A percentile compares a stretch with the other conserved stretches of the same genome.
phyloP scores from a whole-genome alignment of 2,888 invertebrate species.

The Cheilosia scutellata region DNA sequence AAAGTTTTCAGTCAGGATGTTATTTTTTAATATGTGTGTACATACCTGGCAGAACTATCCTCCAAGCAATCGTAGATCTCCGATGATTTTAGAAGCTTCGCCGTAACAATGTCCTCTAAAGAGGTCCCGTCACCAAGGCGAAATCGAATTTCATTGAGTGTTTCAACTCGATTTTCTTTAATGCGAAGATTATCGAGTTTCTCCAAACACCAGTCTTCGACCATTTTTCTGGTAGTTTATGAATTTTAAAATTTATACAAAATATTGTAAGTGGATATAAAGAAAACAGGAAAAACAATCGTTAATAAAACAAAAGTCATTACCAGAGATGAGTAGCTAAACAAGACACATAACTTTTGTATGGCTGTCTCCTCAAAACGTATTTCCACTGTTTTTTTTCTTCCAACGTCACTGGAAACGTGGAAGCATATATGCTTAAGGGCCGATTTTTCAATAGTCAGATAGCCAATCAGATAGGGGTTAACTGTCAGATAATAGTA shows the following conservation, averaged over 20 bases:
- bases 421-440: too few species aligned
- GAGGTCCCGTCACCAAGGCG: slow-evolving; percentile 83
- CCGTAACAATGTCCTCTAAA: slow-evolving; percentile 83
- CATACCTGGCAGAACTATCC: slow-evolving; percentile 78
- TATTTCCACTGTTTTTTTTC: too few species aligned
- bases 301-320: too few species aligned
- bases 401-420: too few species aligned
- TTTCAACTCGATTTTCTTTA: slow-evolving; percentile 83
- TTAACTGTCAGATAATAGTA: too few species aligned
- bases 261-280: too few species aligned
- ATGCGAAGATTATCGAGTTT: slow-evolving; percentile 83
- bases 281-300: too few species aligned
- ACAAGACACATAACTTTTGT: too few species aligned
- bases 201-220: slow-evolving; percentile 85
- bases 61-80: slow-evolving; percentile 88
- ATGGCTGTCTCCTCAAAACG: too few species aligned
- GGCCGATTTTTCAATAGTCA: too few species aligned
- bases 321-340: too few species aligned
- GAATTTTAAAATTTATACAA: slow-evolving; percentile 25
- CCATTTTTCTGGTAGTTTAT: slow-evolving; percentile 77
- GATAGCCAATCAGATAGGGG: too few species aligned
- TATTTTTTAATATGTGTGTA: slow-evolving; percentile 80
- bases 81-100: slow-evolving; percentile 85
- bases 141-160: slow-evolving; percentile 84
- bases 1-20: background rate